A percentile compares a stretch with the other conserved stretches of the same genome.
Evolutionary conservation across 2,113 vertebrate species (phyloP).

Genomic region (Brachyhypopomus occidentalis): DNA sequence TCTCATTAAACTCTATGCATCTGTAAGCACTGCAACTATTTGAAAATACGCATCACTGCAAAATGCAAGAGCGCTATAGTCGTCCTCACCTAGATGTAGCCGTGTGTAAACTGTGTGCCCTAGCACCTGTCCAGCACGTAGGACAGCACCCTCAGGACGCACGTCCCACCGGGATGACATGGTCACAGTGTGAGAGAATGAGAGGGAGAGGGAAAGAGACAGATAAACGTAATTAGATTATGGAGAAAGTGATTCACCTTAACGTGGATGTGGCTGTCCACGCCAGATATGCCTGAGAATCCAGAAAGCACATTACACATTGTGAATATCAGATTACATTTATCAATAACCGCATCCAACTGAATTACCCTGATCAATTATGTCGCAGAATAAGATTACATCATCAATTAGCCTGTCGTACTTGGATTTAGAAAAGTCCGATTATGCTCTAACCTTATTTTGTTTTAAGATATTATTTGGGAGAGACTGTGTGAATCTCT

Average conservation of each 20-base stretch:
- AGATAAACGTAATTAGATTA: not conserved
- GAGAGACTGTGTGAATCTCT: not conserved
- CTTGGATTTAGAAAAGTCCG: not conserved
- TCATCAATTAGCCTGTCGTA: slow-evolving; percentile 12
- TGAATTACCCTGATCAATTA: slow-evolving; percentile 37
- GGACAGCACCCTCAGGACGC: not conserved
- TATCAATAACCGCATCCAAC: slow-evolving; percentile 28
- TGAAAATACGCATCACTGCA: no score
- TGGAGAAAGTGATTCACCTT: not conserved
- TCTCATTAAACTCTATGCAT: not conserved
- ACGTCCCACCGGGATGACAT: not conserved
- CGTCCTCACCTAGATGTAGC: no score
- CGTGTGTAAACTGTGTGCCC: no score
- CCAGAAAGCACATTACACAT: slow-evolving; percentile 6
- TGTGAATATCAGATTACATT: slow-evolving; percentile 12
- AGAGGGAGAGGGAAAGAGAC: not conserved
- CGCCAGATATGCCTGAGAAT: not conserved
- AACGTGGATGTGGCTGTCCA: not conserved
- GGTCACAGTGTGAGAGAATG: not conserved
- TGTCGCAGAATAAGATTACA: slow-evolving; percentile 21
- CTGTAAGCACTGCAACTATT: no score
- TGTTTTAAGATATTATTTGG: not conserved
- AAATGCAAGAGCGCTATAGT: no score
- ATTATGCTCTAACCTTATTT: slow-evolving; percentile 31
- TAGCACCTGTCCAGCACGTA: no score